These are phyloP conservation scores for Lindbergichthys nudifrons DNA, from an alignment of 2,797 vertebrate genomes.

Conservation along the genomic window DNA sequence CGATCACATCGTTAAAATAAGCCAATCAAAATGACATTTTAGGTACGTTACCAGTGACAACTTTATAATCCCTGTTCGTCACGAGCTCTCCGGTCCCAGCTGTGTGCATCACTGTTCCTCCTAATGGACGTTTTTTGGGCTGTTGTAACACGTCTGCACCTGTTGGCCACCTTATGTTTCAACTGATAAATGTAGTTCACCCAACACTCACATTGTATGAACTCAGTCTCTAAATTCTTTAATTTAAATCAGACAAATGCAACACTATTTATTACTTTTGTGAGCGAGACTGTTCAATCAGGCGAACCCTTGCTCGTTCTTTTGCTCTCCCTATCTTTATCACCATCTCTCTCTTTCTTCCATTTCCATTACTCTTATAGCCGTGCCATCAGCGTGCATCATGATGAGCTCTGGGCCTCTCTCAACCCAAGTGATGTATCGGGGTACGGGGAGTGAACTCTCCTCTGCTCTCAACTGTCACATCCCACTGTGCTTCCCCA, in stretches of 20 bases:
- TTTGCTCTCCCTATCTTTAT: constrained; percentile 14
- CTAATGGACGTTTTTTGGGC: too few relatives aligned
- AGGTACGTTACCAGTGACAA: too few relatives aligned
- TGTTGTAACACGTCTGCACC: too few relatives aligned
- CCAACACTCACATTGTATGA: constrained; percentile 31
- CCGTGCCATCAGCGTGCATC: constrained; percentile 54
- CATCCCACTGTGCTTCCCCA: constrained; percentile 69
- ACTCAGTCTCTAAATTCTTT: constrained; percentile 33
- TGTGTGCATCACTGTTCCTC: too few relatives aligned
- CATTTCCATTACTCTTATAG: constrained; percentile 57
- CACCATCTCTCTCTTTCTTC: constrained; percentile 14
- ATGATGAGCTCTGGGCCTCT: constrained; percentile 63
- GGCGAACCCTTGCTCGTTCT: constrained; percentile 22
- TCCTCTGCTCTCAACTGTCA: constrained; percentile 76
- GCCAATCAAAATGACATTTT: too few relatives aligned
- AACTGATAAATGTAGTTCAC: constrained; percentile 40
- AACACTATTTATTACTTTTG: background rate
- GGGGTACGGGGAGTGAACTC: constrained; percentile 57
- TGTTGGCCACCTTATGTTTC: too few relatives aligned
- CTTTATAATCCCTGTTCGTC: too few relatives aligned
- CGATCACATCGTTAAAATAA: too few relatives aligned
- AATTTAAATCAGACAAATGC: constrained; percentile 16
- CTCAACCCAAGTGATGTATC: constrained; percentile 66
- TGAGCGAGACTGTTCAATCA: constrained; percentile 37
- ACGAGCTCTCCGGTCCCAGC: too few relatives aligned